Percentiles rank a stretch among this genome's conserved stretches.
Evolutionary conservation across 2,113 vertebrate genomes (phyloP).

Genomic region (Hirundichthys speculiger): DNA sequence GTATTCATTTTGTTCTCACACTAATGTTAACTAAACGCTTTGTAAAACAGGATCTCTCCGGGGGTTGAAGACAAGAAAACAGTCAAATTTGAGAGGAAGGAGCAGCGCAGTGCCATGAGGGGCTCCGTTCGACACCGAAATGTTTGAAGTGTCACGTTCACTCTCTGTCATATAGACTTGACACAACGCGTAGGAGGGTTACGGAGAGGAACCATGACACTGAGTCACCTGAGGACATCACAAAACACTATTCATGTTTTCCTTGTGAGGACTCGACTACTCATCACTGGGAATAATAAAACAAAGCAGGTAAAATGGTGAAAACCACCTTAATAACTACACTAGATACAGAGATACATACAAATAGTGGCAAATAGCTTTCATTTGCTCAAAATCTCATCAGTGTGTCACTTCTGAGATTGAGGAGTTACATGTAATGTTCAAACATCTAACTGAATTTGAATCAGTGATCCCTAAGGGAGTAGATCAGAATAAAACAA

Average conservation of each 20-base stretch:
- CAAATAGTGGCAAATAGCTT: neutral
- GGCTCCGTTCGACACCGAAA: conserved; percentile 32
- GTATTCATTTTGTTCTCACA: conserved; percentile 50
- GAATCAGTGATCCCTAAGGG: no score
- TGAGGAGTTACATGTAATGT: no score
- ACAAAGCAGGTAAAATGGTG: neutral
- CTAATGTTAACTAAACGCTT: conserved; percentile 67
- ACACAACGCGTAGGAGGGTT: conserved; percentile 28
- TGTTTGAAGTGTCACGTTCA: conserved; percentile 62
- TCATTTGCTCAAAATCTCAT: no score
- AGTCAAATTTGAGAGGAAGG: conserved; percentile 48
- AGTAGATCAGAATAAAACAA: no score
- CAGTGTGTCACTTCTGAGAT: no score
- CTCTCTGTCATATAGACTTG: conserved; percentile 31
- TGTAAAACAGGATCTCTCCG: conserved; percentile 63
- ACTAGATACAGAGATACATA: neutral
- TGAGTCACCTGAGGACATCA: conserved; percentile 56
- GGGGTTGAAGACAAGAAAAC: conserved; percentile 47
- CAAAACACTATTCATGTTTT: conserved; percentile 48
- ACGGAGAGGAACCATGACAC: conserved; percentile 38
- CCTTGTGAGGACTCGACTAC: conserved; percentile 22
- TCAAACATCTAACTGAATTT: no score
- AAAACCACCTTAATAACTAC: neutral
- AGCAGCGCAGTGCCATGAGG: conserved; percentile 19
- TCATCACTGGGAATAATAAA: conserved; percentile 2